These are phyloP conservation scores for Paedocypris sp. DNA, from an alignment of 2,113 vertebrate genomes.

Conservation along the genomic window DNA sequence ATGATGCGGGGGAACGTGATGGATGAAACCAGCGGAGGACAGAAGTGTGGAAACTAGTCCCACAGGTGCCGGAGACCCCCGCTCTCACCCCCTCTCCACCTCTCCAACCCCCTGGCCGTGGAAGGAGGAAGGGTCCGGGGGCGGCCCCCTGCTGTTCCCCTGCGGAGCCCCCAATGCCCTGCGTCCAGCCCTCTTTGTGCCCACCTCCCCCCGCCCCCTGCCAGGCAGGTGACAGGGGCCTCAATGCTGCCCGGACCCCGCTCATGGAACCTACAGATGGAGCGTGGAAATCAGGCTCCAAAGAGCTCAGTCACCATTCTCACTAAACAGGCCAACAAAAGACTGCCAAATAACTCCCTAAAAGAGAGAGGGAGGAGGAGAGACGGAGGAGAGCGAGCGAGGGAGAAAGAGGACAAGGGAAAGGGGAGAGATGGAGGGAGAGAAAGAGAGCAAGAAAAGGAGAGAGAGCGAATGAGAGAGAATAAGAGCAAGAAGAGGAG, in stretches of 20 bases:
- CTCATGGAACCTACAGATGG: slow-evolving; percentile 99
- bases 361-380: slow-evolving; percentile 24
- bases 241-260: slow-evolving; percentile 85
- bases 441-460: slow-evolving; percentile 47
- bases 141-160: slow-evolving; percentile 84
- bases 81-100: slow-evolving; percentile 28
- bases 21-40: slow-evolving; percentile 35
- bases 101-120: slow-evolving; percentile 50
- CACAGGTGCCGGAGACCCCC: slow-evolving; percentile 6
- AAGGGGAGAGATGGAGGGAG: slow-evolving; percentile 33
- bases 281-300: slow-evolving; percentile 96
- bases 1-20: slow-evolving; percentile 24
- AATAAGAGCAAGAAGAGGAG: slow-evolving; percentile 47
- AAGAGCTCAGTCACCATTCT: slow-evolving; percentile 94
- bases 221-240: slow-evolving; percentile 98
- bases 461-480: slow-evolving; percentile 22
- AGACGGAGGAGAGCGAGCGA: slow-evolving; percentile 44
- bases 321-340: slow-evolving; percentile 83
- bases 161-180: slow-evolving; percentile 69
- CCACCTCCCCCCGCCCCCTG: slow-evolving; percentile 69
- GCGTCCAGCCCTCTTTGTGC: slow-evolving; percentile 75
- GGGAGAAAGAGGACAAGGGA: slow-evolving; percentile 41
- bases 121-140: slow-evolving; percentile 66
- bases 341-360: slow-evolving; percentile 84
- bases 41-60: neutral